Conservation (phyloP, 2,113 vertebrate genomes). For the Turnix velox region DNA sequence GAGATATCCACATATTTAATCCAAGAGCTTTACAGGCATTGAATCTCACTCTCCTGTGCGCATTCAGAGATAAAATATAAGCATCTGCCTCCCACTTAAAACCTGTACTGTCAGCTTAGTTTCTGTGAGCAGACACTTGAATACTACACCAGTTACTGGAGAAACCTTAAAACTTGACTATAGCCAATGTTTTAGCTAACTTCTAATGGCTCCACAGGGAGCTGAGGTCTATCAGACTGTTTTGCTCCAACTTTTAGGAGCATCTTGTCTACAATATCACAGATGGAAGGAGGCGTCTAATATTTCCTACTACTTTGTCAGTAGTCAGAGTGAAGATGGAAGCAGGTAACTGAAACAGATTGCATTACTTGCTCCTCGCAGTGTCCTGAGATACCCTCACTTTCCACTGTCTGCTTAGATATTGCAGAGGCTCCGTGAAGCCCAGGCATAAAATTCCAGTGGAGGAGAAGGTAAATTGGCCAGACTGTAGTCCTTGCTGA, state of each 20-base stretch:
- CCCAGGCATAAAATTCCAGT: background rate
- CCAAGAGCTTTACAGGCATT: background rate
- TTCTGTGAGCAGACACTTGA: background rate
- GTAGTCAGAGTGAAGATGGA: background rate
- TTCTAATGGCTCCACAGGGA: background rate
- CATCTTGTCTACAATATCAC: background rate
- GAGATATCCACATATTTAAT: background rate
- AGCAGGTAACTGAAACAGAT: background rate
- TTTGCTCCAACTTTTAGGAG: background rate
- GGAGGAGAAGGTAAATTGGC: background rate
- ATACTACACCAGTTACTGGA: accelerated
- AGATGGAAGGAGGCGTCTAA: background rate
- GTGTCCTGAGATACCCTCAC: background rate
- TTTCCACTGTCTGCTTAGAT: background rate
- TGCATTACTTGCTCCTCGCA: background rate
- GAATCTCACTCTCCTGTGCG: background rate
- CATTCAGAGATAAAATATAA: background rate
- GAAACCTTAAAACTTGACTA: background rate
- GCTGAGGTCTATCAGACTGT: background rate
- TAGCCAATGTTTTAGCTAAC: background rate
- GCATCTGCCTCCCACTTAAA: background rate
- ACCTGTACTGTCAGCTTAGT: background rate
- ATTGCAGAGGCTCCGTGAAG: background rate
- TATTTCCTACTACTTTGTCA: background rate
- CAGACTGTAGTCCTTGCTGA: background rate